phyloP scores from a whole-genome alignment of 92 coral and sea anemone species.

The Bergia sp. region DNA sequence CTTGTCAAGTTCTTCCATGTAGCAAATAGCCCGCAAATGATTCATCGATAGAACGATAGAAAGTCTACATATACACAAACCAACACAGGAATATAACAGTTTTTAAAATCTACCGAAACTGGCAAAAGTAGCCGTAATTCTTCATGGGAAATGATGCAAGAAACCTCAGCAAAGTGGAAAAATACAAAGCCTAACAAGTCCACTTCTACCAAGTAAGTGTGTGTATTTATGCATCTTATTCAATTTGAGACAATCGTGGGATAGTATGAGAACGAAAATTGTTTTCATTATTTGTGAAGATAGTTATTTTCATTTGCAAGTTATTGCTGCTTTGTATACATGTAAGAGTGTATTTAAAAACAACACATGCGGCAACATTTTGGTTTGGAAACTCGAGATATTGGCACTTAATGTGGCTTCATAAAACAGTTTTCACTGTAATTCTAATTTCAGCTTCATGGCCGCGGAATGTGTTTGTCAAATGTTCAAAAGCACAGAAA shows the following conservation, averaged over 20 bases:
- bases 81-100: too few relatives aligned
- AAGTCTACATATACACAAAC: too few relatives aligned
- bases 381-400: too few relatives aligned
- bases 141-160: not conserved
- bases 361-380: not conserved
- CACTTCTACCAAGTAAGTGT: not conserved
- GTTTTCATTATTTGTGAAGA: not conserved
- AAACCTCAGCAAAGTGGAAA: not conserved
- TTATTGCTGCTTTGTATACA: not conserved
- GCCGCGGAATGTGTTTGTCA: too few relatives aligned
- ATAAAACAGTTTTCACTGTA: too few relatives aligned
- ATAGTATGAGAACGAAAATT: not conserved
- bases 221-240: not conserved
- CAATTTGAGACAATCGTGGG: not conserved
- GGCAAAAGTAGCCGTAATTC: not conserved
- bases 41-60: not conserved
- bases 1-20: not conserved
- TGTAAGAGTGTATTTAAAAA: not conserved
- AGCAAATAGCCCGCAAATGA: not conserved
- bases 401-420: too few relatives aligned
- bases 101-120: too few relatives aligned
- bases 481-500: too few relatives aligned
- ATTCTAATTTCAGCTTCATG: too few relatives aligned
- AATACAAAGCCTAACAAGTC: not conserved
- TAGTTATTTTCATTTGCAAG: not conserved